These are phyloP conservation scores for Tromatobia lineatoria DNA, from an alignment of 2,888 invertebrate genomes.

Conservation along the genomic window DNA sequence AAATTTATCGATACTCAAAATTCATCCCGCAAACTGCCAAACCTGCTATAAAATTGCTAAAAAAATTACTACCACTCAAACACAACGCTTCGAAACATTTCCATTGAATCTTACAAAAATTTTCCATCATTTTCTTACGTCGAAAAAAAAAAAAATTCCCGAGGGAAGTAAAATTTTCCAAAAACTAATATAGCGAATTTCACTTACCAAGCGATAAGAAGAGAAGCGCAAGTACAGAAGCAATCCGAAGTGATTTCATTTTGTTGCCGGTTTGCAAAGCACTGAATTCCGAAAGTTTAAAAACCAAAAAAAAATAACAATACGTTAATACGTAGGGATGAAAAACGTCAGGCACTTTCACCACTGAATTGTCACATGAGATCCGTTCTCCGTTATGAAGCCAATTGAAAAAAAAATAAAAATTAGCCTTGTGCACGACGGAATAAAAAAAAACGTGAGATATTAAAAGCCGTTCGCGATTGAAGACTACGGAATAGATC, in stretches of 20 bases:
- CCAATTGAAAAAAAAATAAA: no score
- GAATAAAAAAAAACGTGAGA: background rate
- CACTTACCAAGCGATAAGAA: conserved; percentile 62
- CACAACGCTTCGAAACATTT: no score
- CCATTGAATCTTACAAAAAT: no score
- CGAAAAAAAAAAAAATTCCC: background rate
- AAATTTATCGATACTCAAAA: no score
- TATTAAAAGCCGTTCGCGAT: conserved; percentile 2
- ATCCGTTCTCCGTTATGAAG: background rate
- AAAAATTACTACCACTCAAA: no score
- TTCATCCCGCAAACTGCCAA: no score
- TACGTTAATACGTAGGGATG: background rate
- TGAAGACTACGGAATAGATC: conserved; percentile 10
- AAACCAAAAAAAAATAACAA: background rate
- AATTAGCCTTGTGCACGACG: background rate
- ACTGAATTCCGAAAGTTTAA: conserved; percentile 47
- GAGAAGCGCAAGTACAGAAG: conserved; percentile 45
- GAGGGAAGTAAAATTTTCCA: background rate
- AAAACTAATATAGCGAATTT: background rate
- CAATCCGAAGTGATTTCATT: conserved; percentile 62
- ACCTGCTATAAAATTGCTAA: no score
- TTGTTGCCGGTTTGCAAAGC: conserved; percentile 27
- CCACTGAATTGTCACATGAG: conserved; percentile 19
- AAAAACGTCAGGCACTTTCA: conserved; percentile 25
- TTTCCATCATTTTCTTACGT: background rate